Conservation (phyloP, 2,113 vertebrate species). For the Pelmatolapia mariae region DNA sequence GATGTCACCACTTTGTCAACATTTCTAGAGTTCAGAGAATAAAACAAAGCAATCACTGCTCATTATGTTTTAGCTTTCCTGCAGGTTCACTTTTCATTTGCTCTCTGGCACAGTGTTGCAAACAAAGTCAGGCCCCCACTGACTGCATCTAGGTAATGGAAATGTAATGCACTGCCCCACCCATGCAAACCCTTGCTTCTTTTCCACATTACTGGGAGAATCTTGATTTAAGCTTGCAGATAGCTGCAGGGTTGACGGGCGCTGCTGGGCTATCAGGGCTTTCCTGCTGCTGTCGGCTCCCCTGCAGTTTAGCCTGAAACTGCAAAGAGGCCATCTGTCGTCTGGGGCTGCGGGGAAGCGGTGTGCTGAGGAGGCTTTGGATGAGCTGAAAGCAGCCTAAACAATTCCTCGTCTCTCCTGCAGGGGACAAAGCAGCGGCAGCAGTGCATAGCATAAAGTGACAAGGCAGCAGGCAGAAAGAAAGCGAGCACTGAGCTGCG, state of each 20-base stretch:
- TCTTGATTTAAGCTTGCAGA: neutral
- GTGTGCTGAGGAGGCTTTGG: neutral
- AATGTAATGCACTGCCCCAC: neutral
- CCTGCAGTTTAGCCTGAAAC: constrained; percentile 9
- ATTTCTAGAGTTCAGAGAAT: neutral
- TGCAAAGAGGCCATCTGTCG: constrained; percentile 24
- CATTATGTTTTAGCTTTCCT: neutral
- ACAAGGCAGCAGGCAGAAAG: neutral
- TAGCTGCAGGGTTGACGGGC: neutral
- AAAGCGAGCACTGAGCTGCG: neutral
- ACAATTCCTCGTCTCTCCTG: neutral
- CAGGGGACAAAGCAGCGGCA: neutral
- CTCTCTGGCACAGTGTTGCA: neutral
- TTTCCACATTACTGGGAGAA: neutral
- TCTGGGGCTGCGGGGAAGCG: constrained; percentile 2
- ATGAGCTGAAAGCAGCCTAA: neutral
- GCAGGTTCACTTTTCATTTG: neutral
- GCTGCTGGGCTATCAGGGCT: neutral
- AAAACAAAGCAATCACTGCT: neutral
- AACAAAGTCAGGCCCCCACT: neutral
- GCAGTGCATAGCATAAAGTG: neutral
- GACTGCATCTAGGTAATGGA: neutral
- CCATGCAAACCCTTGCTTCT: neutral
- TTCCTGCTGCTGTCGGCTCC: neutral
- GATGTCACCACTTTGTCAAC: neutral